Evolutionary conservation across 2,888 invertebrate species (phyloP).

Genomic region (Ectemnius lituratus): DNA sequence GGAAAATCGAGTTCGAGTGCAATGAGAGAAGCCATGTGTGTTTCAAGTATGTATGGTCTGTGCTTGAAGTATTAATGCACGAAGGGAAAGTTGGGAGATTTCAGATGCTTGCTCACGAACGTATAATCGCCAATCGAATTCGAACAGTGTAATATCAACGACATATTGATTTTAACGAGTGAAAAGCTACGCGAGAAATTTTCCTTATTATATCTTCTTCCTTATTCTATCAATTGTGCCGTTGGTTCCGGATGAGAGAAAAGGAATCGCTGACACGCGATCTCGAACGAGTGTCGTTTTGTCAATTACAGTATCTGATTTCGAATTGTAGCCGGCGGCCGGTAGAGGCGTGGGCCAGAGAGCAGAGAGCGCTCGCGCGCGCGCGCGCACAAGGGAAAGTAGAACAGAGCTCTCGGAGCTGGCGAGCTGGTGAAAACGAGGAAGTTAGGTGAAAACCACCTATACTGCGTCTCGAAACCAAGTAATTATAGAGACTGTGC

Average conservation of each 20-base stretch:
- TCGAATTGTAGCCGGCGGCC: slow-evolving; percentile 32
- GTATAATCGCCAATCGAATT: too few species aligned
- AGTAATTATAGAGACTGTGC: slow-evolving; percentile 59
- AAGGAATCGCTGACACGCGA: not conserved
- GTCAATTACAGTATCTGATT: slow-evolving; percentile 37
- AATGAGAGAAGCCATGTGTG: too few species aligned
- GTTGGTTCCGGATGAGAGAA: not conserved
- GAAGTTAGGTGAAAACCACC: slow-evolving; percentile 75
- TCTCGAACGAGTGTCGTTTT: slow-evolving; percentile 21
- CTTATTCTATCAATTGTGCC: not conserved
- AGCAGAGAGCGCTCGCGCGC: slow-evolving; percentile 32
- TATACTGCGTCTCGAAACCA: slow-evolving; percentile 60
- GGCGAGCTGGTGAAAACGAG: slow-evolving; percentile 73
- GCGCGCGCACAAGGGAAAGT: slow-evolving; percentile 69
- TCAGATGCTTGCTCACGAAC: too few species aligned
- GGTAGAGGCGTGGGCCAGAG: slow-evolving; percentile 47
- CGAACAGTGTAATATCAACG: too few species aligned
- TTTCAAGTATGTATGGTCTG: too few species aligned
- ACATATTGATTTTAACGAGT: too few species aligned
- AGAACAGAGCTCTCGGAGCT: slow-evolving; percentile 66
- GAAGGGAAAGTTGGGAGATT: too few species aligned
- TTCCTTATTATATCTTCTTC: too few species aligned
- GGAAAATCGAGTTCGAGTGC: too few species aligned
- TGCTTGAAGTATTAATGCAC: too few species aligned
- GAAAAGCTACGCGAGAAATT: too few species aligned